Evolutionary conservation across 2,797 vertebrate genomes (phyloP), one percentile per base, ranked within the genome.

Genomic region (Acanthis flammea): DNA sequence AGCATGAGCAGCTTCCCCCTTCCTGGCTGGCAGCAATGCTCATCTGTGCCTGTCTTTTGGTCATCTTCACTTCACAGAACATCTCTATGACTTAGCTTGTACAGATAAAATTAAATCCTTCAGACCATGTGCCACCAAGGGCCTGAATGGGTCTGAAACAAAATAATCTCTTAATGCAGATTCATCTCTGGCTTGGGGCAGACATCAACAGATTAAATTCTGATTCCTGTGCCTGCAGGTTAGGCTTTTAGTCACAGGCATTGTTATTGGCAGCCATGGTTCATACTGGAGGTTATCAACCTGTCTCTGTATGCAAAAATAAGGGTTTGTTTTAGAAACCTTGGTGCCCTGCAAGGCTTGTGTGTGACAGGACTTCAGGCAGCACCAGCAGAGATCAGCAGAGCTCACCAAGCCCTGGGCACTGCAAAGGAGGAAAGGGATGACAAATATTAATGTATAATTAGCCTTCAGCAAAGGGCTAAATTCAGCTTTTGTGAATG

Each of bases 381-480:
- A 65, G n/a, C 1, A 1, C 3, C 25, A 28, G 1, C 2, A 55
- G 24, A 39, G 35, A 50, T 42, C 31, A 10, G 6, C 1, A 1
- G 41, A 63, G 37, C 33, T 60, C 50, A 21, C 27, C 23, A 33
- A 72, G n/a, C 19, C 31, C 35, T 53, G 39, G 58, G 22, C 16
- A 4, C 2, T 30, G 15, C 15, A 57, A 28, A 75, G 25, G 31
- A 61, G 11, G 24, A 65, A 28, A 67, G 12, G 24, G 31, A 60
- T 8, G 6, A 16, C 15, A 22, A 61, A 30, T 61, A 41, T 30
- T 61, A 41, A 16, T 61, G 3, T 19, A 19, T 4, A 19, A 80
- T 67, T 68, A 65, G 67, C 8, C 30, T 58, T 41, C 66, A 65
- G 27, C 13, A 25, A 35, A 1, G 3, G 28, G 17, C 1, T 71